phyloP scores from a whole-genome alignment of 2,888 invertebrate species.

The Rotaria magnacalcarata region DNA sequence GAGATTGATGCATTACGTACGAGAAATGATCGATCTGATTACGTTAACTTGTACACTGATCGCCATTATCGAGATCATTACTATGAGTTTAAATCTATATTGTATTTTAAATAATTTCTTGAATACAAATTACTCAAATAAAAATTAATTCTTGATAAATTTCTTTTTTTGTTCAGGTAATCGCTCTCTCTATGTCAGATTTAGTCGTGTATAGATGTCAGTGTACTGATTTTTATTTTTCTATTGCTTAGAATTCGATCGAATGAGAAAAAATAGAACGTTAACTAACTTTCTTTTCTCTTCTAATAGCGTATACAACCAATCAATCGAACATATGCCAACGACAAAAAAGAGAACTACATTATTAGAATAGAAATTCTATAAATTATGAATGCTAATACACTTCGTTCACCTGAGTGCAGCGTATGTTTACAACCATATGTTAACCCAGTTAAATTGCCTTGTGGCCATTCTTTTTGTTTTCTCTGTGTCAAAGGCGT shows the following conservation, averaged over 20 bases:
- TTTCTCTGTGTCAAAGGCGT: conserved; percentile 8
- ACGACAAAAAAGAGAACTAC: not conserved
- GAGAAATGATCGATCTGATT: not conserved
- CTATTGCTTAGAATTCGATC: not conserved
- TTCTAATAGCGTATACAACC: no score
- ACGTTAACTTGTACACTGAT: not conserved
- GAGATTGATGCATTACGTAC: not conserved
- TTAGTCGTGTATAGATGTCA: not conserved
- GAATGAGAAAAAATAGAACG: not conserved
- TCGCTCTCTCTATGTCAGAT: no score
- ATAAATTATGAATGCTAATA: not conserved
- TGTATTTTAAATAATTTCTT: not conserved
- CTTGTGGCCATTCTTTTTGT: conserved; percentile 9
- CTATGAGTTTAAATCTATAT: not conserved
- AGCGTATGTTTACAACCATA: not conserved
- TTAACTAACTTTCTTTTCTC: not conserved
- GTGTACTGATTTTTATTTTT: not conserved
- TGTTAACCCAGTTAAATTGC: not conserved
- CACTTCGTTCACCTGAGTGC: not conserved
- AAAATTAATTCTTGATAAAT: no score
- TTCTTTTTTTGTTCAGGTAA: no score
- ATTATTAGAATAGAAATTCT: not conserved
- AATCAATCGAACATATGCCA: not conserved
- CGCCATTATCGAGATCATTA: not conserved
- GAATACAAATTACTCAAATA: no score